Conservation (phyloP, 2,888 invertebrate species). For the Lissonota sp. region DNA sequence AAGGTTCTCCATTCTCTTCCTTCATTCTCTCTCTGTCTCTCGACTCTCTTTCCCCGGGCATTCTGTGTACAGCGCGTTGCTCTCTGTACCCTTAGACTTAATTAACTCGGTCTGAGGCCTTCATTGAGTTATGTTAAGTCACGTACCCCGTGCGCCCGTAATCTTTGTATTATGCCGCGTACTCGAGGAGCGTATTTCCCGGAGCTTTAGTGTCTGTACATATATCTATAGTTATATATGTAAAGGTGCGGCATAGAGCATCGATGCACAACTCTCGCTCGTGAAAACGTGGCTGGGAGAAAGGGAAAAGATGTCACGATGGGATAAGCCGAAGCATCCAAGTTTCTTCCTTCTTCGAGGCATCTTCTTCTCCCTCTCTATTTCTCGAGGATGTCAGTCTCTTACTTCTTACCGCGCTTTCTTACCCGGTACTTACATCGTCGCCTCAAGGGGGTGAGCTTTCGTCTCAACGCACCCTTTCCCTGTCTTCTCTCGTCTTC, state of each 20-base stretch:
- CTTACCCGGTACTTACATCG: constrained; percentile 44
- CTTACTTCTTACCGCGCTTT: constrained; percentile 48
- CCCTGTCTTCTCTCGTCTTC: constrained; percentile 23
- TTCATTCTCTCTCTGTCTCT: constrained; percentile 15
- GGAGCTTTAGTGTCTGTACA: neutral
- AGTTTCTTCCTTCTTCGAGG: constrained; percentile 52
- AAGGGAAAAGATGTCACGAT: constrained; percentile 66
- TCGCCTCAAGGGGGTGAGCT: constrained; percentile 31
- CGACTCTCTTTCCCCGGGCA: constrained; percentile 41
- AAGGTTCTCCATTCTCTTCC: constrained; percentile 15
- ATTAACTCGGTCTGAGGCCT: constrained; percentile 76
- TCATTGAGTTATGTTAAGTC: constrained; percentile 79
- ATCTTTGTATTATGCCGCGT: constrained; percentile 76
- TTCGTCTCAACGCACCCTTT: constrained; percentile 32
- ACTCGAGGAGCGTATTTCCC: constrained; percentile 73
- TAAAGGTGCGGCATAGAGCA: constrained; percentile 6
- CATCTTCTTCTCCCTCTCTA: constrained; percentile 1
- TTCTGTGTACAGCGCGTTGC: neutral
- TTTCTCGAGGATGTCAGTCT: constrained; percentile 54
- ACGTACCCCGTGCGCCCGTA: constrained; percentile 72
- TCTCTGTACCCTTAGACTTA: constrained; percentile 70
- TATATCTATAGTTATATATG: constrained; percentile 15
- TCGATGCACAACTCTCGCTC: constrained; percentile 33
- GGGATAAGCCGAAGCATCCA: constrained; percentile 57
- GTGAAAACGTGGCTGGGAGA: constrained; percentile 45